Base-by-base conservation (phyloP, 2,888 invertebrate genomes). In the Zaprionus obscuricornis region DNA sequence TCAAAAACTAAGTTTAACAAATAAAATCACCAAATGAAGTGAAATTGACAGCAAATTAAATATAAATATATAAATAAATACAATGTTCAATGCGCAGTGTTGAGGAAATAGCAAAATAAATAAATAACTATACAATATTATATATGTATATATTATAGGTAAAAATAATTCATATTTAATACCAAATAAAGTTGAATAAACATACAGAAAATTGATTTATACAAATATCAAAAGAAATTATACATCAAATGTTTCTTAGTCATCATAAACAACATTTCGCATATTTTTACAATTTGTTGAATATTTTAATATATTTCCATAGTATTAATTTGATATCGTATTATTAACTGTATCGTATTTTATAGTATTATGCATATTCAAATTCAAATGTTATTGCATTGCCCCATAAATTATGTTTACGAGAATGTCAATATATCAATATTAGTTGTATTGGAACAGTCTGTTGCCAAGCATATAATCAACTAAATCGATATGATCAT, bases 1-100 rank as follows among this genome's bases (percentile, higher is more conserved):
- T 51, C 42, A 62, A 59, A 60, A 46, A 59, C 50, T 52, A 70
- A 59, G 56, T 67, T 72, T 66, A 63, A 47, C 57, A 69, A 58
- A 43, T 49, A 18, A 55, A 39, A 56, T 18, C 42, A 64, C 7
- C 42, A 55, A 46, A 6, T 6, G 10, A 3, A 8, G 3, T 56
- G 60, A 43, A 64, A 64, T 62, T 62, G 45, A n/a, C 62, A 67
- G 45, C 51, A 45, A 55, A 37, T 51, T 57, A 47, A 54, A 29
- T 42, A 17, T 37, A 43, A 17, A 29, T 11, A 10, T 36, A 27
- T 17, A 31, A 8, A 40, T 10, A 45, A 22, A 33, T 45, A 45
- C 7, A 47, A 36, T 16, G 37, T 39, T 10, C 40, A 59, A 46
- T 13, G 33, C n/a, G n/a, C 20, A 10, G 16, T 29, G 26, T 13